Evolutionary conservation across 1,140 invertebrate genomes (phyloP).

Genomic region (Vollenhovia emeryi): DNA sequence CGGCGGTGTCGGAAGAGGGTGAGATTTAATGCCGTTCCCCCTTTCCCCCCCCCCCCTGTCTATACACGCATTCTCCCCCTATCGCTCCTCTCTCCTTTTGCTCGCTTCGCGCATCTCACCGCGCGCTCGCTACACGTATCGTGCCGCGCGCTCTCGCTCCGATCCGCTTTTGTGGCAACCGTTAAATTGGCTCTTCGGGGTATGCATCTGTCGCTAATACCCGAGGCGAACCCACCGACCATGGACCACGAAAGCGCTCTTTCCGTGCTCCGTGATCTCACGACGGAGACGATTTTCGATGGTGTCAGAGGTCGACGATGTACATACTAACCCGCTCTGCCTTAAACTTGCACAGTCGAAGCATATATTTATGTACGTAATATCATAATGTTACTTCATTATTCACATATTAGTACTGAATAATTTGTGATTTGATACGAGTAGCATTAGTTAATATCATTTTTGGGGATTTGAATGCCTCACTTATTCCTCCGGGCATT

Average conservation of each 20-base stretch:
- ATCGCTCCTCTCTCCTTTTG: neutral
- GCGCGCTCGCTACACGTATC: conserved; percentile 54
- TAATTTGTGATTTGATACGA: neutral
- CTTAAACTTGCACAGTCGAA: neutral
- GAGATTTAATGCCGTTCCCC: conserved; percentile 68
- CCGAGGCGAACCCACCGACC: conserved; percentile 6
- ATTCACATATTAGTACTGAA: neutral
- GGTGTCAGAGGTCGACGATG: conserved; percentile 26
- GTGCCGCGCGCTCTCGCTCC: conserved; percentile 66
- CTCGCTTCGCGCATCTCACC: conserved; percentile 25
- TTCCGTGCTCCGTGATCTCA: neutral
- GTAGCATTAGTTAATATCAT: neutral
- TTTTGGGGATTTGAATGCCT: neutral
- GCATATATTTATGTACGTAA: neutral
- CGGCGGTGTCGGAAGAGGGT: conserved; percentile 65
- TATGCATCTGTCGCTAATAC: conserved; percentile 77
- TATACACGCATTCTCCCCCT: conserved; percentile 9
- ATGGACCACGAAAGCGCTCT: conserved; percentile 50
- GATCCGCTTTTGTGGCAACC: conserved; percentile 75
- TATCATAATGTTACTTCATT: neutral
- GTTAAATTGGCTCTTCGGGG: conserved; percentile 78
- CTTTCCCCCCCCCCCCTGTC: neutral
- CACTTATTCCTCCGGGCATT: neutral
- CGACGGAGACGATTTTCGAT: conserved; percentile 1
- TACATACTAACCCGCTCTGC: neutral